Evolutionary conservation across 2,113 vertebrate species (phyloP), one percentile per base, ranked within the genome.

Genomic region (Boulengeromyrus knoepffleri): DNA sequence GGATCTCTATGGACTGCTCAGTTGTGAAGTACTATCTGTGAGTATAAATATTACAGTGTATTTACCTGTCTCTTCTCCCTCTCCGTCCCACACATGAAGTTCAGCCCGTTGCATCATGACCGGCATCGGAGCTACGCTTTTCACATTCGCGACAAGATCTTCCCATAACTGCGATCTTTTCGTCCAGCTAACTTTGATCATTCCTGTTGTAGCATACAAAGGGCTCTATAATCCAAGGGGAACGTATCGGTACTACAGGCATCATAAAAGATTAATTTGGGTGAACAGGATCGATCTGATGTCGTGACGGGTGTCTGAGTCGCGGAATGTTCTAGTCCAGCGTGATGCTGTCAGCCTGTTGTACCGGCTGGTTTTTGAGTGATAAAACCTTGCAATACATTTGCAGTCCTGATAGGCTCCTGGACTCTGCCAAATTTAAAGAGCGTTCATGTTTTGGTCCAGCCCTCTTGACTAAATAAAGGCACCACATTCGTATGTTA

Each of bases 201-300:
- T 87, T 87, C 85, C 85, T 87, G 85, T 53, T 56, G n/a, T 53
- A 87, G 31, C n/a, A 56, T 27, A 87, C 50, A 87, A 87, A 87
- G 85, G 85, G 85, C 85, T 87, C 27, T 53, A 24, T 87, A 53
- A 56, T 42, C 50, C 27, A 39, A 24, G n/a, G 85, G 47, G 49
- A 52, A 85, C 42, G 9, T 8, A 85, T 9, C 19, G 5, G 46
- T 45, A 85, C 50, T 56, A 36, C 46, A 56, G n/a, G n/a, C 24
- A 21, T 56, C 36, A 53, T 53, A 47, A 87, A 53, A 56, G 45
- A 46, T 85, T 46, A 8, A 85, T 45, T 85, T 47, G 83, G 39
- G 13, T 8, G 39, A 85, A 46, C 46, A 24, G 19, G 83, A 87
- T 87, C 6, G 50, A 47, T 39, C n/a, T 46, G n/a, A 56, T 13